These are phyloP conservation scores for Sepiola atlantica DNA, from an alignment of 2,888 invertebrate species.

Conservation along the genomic window DNA sequence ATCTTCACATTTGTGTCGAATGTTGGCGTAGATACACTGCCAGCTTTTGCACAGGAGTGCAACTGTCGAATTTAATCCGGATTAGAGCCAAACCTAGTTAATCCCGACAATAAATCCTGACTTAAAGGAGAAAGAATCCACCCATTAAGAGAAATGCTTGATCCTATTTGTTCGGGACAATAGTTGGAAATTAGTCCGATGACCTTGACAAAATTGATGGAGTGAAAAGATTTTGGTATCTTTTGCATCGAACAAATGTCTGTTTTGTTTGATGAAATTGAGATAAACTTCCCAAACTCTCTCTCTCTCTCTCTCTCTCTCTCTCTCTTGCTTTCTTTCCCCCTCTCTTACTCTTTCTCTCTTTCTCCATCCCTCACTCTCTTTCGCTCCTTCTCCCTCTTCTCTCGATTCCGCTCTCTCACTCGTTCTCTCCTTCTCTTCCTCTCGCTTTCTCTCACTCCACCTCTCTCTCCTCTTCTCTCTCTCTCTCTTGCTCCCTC, in stretches of 20 bases:
- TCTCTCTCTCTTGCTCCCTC: background rate
- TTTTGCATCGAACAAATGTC: background rate
- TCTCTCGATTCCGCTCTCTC: background rate
- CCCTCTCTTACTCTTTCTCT: background rate
- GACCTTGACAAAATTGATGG: background rate
- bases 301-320: background rate
- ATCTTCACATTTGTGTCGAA: too few relatives aligned
- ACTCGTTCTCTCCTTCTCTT: background rate
- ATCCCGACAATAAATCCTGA: background rate
- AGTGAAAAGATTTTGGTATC: background rate
- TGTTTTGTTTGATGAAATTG: background rate
- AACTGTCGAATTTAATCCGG: background rate
- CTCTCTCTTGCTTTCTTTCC: background rate
- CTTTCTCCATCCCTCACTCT: background rate
- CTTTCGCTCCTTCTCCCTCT: background rate
- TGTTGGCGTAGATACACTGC: too few relatives aligned
- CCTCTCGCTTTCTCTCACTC: background rate
- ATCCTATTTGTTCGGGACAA: background rate
- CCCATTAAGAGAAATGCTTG: background rate
- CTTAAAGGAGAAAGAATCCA: background rate
- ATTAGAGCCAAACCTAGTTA: slow-evolving; percentile 12
- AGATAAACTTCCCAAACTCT: background rate
- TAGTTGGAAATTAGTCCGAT: background rate
- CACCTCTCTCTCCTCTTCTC: background rate
- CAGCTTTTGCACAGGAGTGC: background rate